Percentiles rank a stretch among this genome's conserved stretches.
phyloP scores from a whole-genome alignment of 2,888 invertebrate species.

The Molorchus minor region DNA sequence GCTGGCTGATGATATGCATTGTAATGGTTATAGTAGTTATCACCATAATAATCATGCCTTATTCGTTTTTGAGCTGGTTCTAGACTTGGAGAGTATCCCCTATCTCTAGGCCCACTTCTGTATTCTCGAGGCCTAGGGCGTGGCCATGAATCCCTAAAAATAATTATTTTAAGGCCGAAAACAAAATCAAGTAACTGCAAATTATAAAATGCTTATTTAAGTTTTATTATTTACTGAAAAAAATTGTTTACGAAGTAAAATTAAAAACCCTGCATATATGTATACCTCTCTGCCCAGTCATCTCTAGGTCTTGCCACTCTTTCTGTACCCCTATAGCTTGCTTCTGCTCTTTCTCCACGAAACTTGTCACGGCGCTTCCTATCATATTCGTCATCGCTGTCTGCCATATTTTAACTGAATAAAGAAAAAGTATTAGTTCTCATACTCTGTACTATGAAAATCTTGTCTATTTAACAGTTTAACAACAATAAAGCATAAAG shows the following conservation, averaged over 20 bases:
- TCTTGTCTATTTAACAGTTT: no score
- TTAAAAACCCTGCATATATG: no score
- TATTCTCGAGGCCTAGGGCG: slow-evolving; percentile 84
- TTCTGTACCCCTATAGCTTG: slow-evolving; percentile 77
- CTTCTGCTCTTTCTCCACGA: slow-evolving; percentile 86
- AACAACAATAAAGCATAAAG: no score
- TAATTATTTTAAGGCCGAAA: slow-evolving; percentile 66
- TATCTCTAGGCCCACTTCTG: slow-evolving; percentile 73
- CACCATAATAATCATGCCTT: slow-evolving; percentile 65
- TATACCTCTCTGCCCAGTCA: slow-evolving; percentile 79
- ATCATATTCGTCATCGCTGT: slow-evolving; percentile 98
- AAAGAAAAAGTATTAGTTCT: background rate
- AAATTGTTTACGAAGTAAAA: no score
- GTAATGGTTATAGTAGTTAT: slow-evolving; percentile 61
- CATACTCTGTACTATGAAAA: no score
- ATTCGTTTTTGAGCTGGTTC: slow-evolving; percentile 82
- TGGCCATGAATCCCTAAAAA: slow-evolving; percentile 71
- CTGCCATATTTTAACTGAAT: slow-evolving; percentile 74
- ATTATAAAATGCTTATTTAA: no score
- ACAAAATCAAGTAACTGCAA: no score
- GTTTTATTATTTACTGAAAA: no score
- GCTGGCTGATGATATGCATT: slow-evolving; percentile 58
- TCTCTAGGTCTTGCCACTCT: slow-evolving; percentile 74
- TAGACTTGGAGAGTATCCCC: slow-evolving; percentile 80
- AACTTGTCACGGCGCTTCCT: slow-evolving; percentile 95